Evolutionary conservation across 2,797 vertebrate genomes (phyloP), one percentile per base, ranked within the genome.

Genomic region (Kryptopterus vitreolus): DNA sequence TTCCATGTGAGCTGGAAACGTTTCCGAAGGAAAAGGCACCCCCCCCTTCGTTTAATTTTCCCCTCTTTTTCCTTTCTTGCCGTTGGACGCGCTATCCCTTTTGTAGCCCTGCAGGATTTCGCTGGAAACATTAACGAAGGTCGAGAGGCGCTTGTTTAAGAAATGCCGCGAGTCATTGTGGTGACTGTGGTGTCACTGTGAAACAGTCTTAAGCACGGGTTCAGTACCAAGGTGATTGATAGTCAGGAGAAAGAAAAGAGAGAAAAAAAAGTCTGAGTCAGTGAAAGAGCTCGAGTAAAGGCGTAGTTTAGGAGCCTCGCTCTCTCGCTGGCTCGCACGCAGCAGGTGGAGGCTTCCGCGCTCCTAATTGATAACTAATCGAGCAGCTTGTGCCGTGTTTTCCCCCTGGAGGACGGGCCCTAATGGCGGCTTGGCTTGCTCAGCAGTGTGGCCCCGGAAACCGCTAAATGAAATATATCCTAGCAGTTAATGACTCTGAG

Each of bases 361-460:
- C 91, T 92, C 89, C 91, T 94, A 94, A 94, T 93, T 94, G 93
- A 94, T 93, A 94, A 93, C 92, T 94, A 94, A 94, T 94, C 90
- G 92, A 93, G 92, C 92, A 84, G 89, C 86, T 85, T 93, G 93
- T 91, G 92, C 90, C 88, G 90, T 89, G 88, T n/a, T 43, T 92
- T 86, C 89, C 91, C 91, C 91, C 91, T 82, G 83, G 92, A 92
- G 92, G 86, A 88, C 86, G 88, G 87, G 81, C 79, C 88, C 85
- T 86, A 85, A 87, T 87, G 85, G 81, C 84, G 84, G 82, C 84
- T 87, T 85, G 88, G 89, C 91, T 93, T 91, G 89, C 87, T 92
- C 87, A 90, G 89, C 90, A 87, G 87, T 82, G 77, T 83, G 85
- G 86, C 81, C 88, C 87, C 57, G 74, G 89, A 59, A 93, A 90